Conservation (phyloP, 1,140 invertebrate species). For the Asobara japonica region DNA sequence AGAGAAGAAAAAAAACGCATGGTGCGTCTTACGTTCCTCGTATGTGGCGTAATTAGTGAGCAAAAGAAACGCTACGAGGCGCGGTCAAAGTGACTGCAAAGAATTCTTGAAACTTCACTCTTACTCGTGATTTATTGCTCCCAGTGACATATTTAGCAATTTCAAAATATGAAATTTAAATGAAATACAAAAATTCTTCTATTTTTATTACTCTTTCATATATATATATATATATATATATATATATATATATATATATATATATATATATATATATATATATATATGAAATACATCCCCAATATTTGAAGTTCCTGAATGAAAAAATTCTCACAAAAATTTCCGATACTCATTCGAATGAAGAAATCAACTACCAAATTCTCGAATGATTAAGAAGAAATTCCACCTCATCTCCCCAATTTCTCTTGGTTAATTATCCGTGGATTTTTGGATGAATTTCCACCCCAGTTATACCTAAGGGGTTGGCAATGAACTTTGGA, state of each 20-base stretch:
- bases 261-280: too few species aligned
- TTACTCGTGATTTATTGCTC: background rate
- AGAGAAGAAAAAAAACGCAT: constrained; percentile 25
- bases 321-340: too few species aligned
- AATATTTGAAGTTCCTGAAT: too few species aligned
- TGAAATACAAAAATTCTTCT: too few species aligned
- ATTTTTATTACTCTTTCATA: too few species aligned
- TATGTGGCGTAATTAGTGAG: constrained; percentile 30
- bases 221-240: too few species aligned
- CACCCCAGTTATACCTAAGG: constrained; percentile 41
- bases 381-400: background rate
- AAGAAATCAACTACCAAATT: constrained; percentile 15
- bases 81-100: constrained; percentile 1
- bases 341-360: too few species aligned
- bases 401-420: constrained; percentile 41
- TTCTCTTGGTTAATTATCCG: constrained; percentile 58
- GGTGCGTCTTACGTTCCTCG: background rate
- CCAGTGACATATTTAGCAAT: too few species aligned
- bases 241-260: too few species aligned
- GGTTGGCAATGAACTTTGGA: constrained; percentile 63
- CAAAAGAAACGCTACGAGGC: constrained; percentile 1
- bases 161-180: too few species aligned
- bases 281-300: background rate
- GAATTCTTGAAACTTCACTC: background rate
- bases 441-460: constrained; percentile 54